Conservation (phyloP, 1,140 invertebrate genomes). For the Trinorchestia longiramus region DNA sequence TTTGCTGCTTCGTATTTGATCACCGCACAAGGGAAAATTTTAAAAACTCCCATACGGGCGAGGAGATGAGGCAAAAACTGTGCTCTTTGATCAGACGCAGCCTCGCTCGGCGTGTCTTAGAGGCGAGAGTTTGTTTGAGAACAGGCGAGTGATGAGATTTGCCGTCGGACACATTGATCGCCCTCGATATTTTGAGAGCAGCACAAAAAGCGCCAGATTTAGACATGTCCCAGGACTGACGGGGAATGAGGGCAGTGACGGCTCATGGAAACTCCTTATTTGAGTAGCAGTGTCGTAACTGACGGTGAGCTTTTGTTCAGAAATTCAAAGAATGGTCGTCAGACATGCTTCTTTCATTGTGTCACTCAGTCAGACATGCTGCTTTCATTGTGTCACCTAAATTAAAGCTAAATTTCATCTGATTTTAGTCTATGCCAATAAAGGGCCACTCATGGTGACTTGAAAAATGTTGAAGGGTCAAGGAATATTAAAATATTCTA, state of each 20-base stretch:
- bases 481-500: too few species aligned
- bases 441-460: too few species aligned
- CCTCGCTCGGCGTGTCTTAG: background rate
- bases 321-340: too few species aligned
- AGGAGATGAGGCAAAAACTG: background rate
- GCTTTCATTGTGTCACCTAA: too few species aligned
- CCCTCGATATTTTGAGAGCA: background rate
- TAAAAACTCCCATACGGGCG: background rate
- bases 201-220: background rate
- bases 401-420: too few species aligned
- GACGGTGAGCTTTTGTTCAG: too few species aligned
- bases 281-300: too few species aligned
- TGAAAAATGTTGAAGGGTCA: too few species aligned
- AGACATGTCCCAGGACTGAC: background rate
- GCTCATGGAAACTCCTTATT: background rate
- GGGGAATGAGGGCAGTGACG: background rate
- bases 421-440: too few species aligned
- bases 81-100: background rate
- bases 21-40: background rate
- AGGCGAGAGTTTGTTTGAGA: conserved; percentile 19
- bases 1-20: background rate
- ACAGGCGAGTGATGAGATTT: background rate
- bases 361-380: too few species aligned
- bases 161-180: conserved; percentile 37
- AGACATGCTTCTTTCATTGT: too few species aligned